These are phyloP conservation scores for Cenopis cana DNA, from an alignment of 2,888 invertebrate genomes.

Conservation along the genomic window DNA sequence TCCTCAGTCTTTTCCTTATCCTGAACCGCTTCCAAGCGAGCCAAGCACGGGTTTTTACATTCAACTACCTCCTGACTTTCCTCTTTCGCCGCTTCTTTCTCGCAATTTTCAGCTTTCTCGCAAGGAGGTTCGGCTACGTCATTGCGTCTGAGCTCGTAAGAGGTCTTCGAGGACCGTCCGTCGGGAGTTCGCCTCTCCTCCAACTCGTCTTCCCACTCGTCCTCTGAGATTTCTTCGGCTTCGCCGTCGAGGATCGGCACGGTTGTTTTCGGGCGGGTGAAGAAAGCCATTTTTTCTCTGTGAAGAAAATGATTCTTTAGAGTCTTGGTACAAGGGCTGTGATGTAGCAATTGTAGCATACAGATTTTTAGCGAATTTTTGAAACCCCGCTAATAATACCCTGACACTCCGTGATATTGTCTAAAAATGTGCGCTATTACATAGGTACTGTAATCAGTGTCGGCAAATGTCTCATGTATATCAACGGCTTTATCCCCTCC, in stretches of 20 bases:
- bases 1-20: constrained; percentile 77
- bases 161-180: constrained; percentile 78
- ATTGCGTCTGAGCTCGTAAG: constrained; percentile 67
- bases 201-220: constrained; percentile 79
- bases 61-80: constrained; percentile 60
- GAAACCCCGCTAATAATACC: too few relatives aligned
- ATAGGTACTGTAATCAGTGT: too few relatives aligned
- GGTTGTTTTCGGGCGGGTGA: constrained; percentile 91
- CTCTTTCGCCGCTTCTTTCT: constrained; percentile 18
- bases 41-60: constrained; percentile 70
- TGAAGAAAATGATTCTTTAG: constrained; percentile 57
- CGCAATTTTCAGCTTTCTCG: constrained; percentile 30
- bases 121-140: constrained; percentile 36
- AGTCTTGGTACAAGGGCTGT: not conserved
- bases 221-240: constrained; percentile 72
- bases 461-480: too few relatives aligned
- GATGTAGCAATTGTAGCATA: not conserved
- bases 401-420: too few relatives aligned
- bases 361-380: too few relatives aligned
- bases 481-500: too few relatives aligned
- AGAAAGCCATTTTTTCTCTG: constrained; percentile 99
- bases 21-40: constrained; percentile 63
- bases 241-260: constrained; percentile 91
- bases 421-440: too few relatives aligned
- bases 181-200: constrained; percentile 78